Conservation (phyloP, 1,140 invertebrate species). For the Tetraneura akinire region DNA sequence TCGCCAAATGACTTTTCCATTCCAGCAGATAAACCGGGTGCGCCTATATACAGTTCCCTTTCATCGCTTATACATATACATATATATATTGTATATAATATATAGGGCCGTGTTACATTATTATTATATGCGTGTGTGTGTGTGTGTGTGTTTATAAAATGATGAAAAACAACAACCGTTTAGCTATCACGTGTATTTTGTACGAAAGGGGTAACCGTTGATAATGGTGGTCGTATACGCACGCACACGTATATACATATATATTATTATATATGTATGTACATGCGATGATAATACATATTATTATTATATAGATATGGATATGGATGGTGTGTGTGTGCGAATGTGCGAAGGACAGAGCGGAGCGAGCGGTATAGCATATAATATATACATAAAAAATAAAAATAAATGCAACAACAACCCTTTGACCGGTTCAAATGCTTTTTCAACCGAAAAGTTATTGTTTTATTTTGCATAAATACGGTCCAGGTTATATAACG, state of each 20-base stretch:
- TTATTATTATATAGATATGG: background rate
- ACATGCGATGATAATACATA: background rate
- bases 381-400: no score
- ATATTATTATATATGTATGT: background rate
- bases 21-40: conserved; percentile 47
- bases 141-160: conserved; percentile 4
- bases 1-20: conserved; percentile 39
- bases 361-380: background rate
- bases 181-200: conserved; percentile 33
- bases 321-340: background rate
- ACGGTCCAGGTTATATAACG: conserved; percentile 48
- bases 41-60: conserved; percentile 26
- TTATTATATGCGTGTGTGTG: background rate
- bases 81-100: no score
- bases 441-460: conserved; percentile 50
- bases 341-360: background rate
- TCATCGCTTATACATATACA: no score
- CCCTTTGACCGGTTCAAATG: conserved; percentile 49
- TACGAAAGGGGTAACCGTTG: conserved; percentile 42
- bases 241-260: background rate
- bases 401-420: conserved; percentile 24
- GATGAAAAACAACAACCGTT: conserved; percentile 50
- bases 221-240: conserved; percentile 28
- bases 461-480: conserved; percentile 52
- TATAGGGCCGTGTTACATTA: conserved; percentile 22